Evolutionary conservation across 2,113 vertebrate species (phyloP).

Genomic region (Alces alces): DNA sequence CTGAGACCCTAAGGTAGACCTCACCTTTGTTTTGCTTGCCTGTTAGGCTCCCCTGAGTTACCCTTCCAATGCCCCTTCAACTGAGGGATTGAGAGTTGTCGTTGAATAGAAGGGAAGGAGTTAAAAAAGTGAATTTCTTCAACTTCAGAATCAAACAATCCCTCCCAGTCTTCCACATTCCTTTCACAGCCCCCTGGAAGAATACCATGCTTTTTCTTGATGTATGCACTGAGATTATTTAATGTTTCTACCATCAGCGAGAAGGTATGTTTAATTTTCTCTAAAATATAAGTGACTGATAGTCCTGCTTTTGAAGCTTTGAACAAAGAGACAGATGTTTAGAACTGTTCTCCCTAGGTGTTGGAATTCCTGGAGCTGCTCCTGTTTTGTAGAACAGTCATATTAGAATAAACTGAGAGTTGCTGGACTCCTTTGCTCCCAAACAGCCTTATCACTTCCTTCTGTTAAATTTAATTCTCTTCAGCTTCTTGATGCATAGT

Average conservation of each 20-base stretch:
- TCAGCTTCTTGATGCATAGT: neutral
- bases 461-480: neutral
- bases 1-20: neutral
- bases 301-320: neutral
- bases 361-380: neutral
- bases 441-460: neutral
- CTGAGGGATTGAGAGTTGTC: neutral
- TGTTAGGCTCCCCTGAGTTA: neutral
- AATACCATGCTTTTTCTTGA: neutral
- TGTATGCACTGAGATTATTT: neutral
- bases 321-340: neutral
- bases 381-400: neutral
- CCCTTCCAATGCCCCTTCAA: neutral
- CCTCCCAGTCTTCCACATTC: neutral
- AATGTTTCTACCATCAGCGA: neutral
- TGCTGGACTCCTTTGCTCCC: neutral
- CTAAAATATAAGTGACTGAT: neutral
- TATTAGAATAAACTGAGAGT: neutral
- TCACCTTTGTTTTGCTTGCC: neutral
- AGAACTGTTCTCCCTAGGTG: neutral
- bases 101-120: neutral
- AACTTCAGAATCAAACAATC: neutral
- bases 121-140: neutral
- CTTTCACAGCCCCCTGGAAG: neutral
- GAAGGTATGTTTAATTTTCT: neutral